phyloP scores from a whole-genome alignment of 2,888 invertebrate species.

The Sarcophaga carnaria region DNA sequence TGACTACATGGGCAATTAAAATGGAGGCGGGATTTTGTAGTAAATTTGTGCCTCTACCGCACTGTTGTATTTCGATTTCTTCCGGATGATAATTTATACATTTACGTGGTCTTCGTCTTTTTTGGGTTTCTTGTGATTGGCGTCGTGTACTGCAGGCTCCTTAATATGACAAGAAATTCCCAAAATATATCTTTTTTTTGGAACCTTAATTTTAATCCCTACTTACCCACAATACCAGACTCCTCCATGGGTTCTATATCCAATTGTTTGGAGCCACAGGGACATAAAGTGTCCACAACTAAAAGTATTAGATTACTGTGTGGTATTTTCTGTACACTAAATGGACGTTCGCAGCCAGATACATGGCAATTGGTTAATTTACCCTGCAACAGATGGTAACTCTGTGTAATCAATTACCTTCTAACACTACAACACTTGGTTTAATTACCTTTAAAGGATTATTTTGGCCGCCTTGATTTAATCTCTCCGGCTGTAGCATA shows the following conservation, averaged over 20 bases:
- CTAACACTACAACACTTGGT: not conserved
- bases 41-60: constrained; percentile 79
- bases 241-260: constrained; percentile 90
- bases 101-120: constrained; percentile 88
- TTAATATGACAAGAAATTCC: constrained; percentile 66
- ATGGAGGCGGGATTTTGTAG: constrained; percentile 76
- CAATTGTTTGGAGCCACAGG: constrained; percentile 93
- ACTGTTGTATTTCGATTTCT: constrained; percentile 84
- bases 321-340: constrained; percentile 95
- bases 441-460: constrained; percentile 87
- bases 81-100: constrained; percentile 96
- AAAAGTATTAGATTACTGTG: constrained; percentile 94
- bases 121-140: constrained; percentile 86
- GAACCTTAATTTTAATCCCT: not conserved
- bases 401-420: not conserved
- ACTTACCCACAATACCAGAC: constrained; percentile 83
- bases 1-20: constrained; percentile 77
- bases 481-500: constrained; percentile 90
- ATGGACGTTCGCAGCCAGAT: constrained; percentile 94
- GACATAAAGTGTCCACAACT: constrained; percentile 93
- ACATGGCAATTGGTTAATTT: constrained; percentile 94
- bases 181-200: not conserved
- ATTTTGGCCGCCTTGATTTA: constrained; percentile 89
- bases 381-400: constrained; percentile 82
- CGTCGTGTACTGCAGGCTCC: constrained; percentile 83